A percentile compares a stretch with the other conserved stretches of the same genome.
phyloP scores from a whole-genome alignment of 2,113 vertebrate species.

The Gallinago media region DNA sequence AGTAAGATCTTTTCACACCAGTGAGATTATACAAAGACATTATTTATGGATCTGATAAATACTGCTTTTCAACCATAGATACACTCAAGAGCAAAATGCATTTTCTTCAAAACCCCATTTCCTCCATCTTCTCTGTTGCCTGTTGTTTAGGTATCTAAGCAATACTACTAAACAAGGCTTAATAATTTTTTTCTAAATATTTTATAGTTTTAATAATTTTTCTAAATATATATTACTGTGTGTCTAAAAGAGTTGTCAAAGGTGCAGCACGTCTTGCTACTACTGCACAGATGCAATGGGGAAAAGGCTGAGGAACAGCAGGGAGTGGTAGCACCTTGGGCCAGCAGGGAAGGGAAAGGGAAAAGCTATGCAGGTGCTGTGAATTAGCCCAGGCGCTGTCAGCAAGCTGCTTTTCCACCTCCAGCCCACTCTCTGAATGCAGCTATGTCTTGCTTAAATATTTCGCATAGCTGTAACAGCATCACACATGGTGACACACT shows the following conservation, averaged over 20 bases:
- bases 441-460: background rate
- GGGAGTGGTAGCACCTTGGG: background rate
- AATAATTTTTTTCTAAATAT: background rate
- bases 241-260: background rate
- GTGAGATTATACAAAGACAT: background rate
- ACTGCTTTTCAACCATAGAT: background rate
- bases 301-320: background rate
- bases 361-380: background rate
- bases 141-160: background rate
- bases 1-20: background rate
- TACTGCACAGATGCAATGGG: background rate
- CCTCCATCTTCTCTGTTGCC: background rate
- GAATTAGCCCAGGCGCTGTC: background rate
- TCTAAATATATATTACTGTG: background rate
- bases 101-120: background rate
- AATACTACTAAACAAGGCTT: background rate
- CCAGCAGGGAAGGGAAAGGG: background rate
- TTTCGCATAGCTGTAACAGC: background rate
- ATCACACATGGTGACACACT: background rate
- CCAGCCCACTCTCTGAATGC: background rate
- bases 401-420: background rate
- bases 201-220: too few relatives aligned
- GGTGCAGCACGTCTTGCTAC: background rate
- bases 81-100: background rate
- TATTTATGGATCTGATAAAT: conserved; percentile 2